Evolutionary conservation across 2,888 invertebrate genomes (phyloP).

Genomic region (Neria commutata): DNA sequence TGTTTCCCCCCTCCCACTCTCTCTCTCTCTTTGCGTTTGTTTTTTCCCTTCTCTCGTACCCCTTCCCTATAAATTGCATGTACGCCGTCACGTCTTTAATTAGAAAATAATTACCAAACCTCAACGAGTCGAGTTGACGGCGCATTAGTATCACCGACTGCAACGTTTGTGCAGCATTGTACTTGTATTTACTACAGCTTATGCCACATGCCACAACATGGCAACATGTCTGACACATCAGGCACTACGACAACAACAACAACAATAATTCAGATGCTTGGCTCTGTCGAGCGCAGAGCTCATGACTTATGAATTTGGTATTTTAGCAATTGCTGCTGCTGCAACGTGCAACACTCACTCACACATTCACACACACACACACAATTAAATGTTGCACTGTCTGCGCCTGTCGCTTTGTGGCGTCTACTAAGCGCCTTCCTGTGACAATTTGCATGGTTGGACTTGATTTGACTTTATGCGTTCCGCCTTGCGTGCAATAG

Average conservation of each 20-base stretch:
- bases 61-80: too few relatives aligned
- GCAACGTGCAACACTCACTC: too few relatives aligned
- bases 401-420: not conserved
- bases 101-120: constrained; percentile 56
- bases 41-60: too few relatives aligned
- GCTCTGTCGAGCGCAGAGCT: not conserved
- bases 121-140: constrained; percentile 12
- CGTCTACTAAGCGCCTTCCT: not conserved
- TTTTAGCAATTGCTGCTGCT: not conserved
- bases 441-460: not conserved
- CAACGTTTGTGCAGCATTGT: not conserved
- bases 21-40: too few relatives aligned
- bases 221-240: not conserved
- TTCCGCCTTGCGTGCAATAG: not conserved
- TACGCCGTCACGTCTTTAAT: constrained; percentile 56
- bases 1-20: too few relatives aligned
- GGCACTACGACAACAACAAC: not conserved
- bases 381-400: too few relatives aligned
- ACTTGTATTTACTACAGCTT: not conserved
- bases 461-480: not conserved
- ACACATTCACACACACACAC: too few relatives aligned
- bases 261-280: not conserved
- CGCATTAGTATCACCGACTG: not conserved
- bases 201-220: constrained; percentile 1
- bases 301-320: constrained; percentile 1